Conservation (phyloP, 2,113 vertebrate genomes). For the Megaceryle maxima region DNA sequence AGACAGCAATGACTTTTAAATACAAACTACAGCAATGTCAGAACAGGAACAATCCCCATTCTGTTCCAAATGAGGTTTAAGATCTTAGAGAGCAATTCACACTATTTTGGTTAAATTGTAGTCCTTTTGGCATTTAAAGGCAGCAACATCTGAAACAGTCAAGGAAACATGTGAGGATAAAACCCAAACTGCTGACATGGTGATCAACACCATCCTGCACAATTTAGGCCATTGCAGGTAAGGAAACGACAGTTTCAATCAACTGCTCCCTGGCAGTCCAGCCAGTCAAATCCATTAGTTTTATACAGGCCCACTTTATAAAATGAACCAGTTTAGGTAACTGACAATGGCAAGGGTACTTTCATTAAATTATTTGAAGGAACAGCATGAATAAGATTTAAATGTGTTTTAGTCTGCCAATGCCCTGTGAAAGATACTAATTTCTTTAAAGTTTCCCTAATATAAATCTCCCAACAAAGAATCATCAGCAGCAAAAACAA, state of each 20-base stretch:
- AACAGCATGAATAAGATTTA: not conserved
- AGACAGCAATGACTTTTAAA: not conserved
- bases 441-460: slow-evolving; percentile 27
- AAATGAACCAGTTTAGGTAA: not conserved
- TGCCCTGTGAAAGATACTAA: not conserved
- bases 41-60: not conserved
- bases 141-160: not conserved
- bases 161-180: not conserved
- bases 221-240: not conserved
- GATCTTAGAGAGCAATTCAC: not conserved
- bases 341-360: not conserved
- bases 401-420: slow-evolving; percentile 5
- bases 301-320: not conserved
- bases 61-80: not conserved
- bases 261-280: not conserved
- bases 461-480: slow-evolving; percentile 11
- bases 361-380: not conserved
- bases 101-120: not conserved
- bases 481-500: not conserved
- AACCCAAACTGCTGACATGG: not conserved
- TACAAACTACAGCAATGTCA: not conserved
- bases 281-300: not conserved
- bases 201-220: not conserved
- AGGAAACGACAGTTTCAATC: not conserved
- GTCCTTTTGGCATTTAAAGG: not conserved